A percentile compares a stretch with the other conserved stretches of the same genome.
Conservation (phyloP, 2,888 invertebrate genomes). For the Galerucella calmariensis region DNA sequence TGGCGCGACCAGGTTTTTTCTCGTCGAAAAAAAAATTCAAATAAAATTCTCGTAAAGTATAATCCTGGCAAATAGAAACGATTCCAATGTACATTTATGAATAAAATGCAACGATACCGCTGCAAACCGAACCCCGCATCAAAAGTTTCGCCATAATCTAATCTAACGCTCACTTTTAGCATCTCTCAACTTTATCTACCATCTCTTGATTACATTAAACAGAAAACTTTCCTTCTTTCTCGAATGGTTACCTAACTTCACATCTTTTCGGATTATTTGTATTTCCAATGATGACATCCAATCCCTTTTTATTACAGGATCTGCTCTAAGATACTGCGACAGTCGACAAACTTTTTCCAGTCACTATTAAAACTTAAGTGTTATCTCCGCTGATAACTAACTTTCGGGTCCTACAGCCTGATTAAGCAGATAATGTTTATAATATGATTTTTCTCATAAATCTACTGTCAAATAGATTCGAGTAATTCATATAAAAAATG, state of each 20-base stretch:
- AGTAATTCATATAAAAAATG: too few relatives aligned
- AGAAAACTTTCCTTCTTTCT: conserved; percentile 45
- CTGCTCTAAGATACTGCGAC: conserved; percentile 25
- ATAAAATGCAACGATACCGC: conserved; percentile 38
- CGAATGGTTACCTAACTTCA: conserved; percentile 41
- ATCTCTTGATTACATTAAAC: conserved; percentile 53
- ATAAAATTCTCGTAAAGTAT: background rate
- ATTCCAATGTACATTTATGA: conserved; percentile 6
- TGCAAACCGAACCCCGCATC: conserved; percentile 43
- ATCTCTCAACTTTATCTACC: conserved; percentile 50
- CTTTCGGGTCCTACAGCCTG: background rate
- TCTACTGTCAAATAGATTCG: too few relatives aligned
- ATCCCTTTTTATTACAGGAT: conserved; percentile 36
- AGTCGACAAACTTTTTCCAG: conserved; percentile 25
- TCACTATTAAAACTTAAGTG: conserved; percentile 27
- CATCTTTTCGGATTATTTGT: conserved; percentile 41
- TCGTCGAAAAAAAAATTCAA: background rate
- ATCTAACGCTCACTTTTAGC: conserved; percentile 52
- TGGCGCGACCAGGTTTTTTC: background rate
- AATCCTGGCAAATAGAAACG: background rate
- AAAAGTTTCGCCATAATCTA: conserved; percentile 52
- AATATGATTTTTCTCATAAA: background rate
- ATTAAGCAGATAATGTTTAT: background rate
- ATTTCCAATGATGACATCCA: conserved; percentile 42
- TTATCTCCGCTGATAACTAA: conserved; percentile 1